A percentile compares a stretch with the other conserved stretches of the same genome.
These are phyloP conservation scores for Pyrrhosoma nymphula DNA, from an alignment of 2,888 invertebrate species.

Conservation along the genomic window DNA sequence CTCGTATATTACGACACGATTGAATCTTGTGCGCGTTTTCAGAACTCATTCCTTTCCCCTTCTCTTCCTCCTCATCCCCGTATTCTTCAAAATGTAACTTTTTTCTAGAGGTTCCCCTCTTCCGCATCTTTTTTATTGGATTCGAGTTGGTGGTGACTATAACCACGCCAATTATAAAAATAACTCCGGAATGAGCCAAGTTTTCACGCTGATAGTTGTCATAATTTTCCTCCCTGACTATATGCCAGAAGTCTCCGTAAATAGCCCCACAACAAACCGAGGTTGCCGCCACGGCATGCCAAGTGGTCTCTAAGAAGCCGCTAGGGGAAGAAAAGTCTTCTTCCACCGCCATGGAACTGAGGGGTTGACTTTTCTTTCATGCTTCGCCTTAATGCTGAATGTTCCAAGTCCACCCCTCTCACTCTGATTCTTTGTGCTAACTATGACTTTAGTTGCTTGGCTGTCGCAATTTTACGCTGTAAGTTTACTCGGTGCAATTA, in stretches of 20 bases:
- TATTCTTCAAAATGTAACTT: not conserved
- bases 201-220: constrained; percentile 57
- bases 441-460: no score
- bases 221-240: constrained; percentile 59
- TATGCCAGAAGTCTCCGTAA: constrained; percentile 51
- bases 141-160: constrained; percentile 23
- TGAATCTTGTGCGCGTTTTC: no score
- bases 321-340: not conserved
- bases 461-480: no score
- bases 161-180: constrained; percentile 59
- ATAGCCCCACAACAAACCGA: constrained; percentile 63
- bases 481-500: no score
- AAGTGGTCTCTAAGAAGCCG: not conserved
- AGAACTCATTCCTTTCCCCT: not conserved
- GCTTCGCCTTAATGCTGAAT: not conserved
- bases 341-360: not conserved
- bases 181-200: constrained; percentile 58
- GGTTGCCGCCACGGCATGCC: constrained; percentile 1
- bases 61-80: not conserved
- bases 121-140: constrained; percentile 7
- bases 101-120: not conserved
- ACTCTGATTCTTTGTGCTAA: no score
- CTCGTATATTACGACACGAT: no score
- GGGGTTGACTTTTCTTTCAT: not conserved
- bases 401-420: no score